Conservation (phyloP, 2,888 invertebrate species). For the Azorinus chamasolen region DNA sequence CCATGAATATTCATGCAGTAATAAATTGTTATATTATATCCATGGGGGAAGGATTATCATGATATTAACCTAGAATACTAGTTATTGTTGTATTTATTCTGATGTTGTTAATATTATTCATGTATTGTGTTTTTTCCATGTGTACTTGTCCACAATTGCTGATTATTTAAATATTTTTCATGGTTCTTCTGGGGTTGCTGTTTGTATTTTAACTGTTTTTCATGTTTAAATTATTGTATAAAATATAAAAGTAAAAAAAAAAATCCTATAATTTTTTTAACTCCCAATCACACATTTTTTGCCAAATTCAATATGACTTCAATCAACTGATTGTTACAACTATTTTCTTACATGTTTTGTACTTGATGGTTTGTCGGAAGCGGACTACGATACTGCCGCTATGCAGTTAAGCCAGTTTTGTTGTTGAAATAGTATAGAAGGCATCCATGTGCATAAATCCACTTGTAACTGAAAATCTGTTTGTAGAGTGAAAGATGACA, state of each 20-base stretch:
- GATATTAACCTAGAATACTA: too few relatives aligned
- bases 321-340: not conserved
- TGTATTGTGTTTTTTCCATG: constrained; percentile 8
- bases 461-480: too few relatives aligned
- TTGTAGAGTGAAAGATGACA: too few relatives aligned
- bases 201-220: constrained; percentile 34
- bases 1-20: too few relatives aligned
- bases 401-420: too few relatives aligned
- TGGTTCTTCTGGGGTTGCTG: constrained; percentile 19
- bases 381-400: too few relatives aligned
- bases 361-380: not conserved
- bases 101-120: constrained; percentile 64
- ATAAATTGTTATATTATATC: too few relatives aligned
- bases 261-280: constrained; percentile 6
- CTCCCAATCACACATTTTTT: not conserved
- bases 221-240: constrained; percentile 28
- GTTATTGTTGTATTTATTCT: constrained; percentile 45
- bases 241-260: constrained; percentile 19
- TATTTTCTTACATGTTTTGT: constrained; percentile 7
- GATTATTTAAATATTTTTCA: not conserved
- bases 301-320: not conserved
- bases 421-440: too few relatives aligned
- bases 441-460: too few relatives aligned
- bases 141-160: too few relatives aligned
- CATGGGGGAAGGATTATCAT: too few relatives aligned